Base-by-base conservation (phyloP, 2,113 vertebrate species). In the Neogobius melanostomus region DNA sequence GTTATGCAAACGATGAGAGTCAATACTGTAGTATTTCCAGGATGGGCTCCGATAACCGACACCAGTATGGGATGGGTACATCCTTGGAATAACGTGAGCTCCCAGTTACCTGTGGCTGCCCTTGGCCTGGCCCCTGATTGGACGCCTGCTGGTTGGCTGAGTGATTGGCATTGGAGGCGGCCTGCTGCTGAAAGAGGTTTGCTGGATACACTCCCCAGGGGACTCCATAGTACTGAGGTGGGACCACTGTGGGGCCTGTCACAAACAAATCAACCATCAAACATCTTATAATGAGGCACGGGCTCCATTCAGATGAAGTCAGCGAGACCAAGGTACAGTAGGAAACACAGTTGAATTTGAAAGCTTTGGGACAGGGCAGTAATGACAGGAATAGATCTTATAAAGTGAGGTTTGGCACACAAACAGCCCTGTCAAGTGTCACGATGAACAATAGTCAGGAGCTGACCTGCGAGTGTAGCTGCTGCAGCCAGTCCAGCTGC, bases 131-230 rank as follows among this genome's bases (percentile, higher is more conserved):
- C 69, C 95, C 95, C 90, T 98, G 96, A 79, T 93, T 95, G 79
- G 96, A 94, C 0, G 94, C 93, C 90, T 98, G 97, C 83, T 98
- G 96, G 92, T 92, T 97, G 74, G 89, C 89, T 0, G 89, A 91
- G 79, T 92, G 92, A 90, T 91, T 93, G 75, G 94, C 93, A 82
- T 91, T 94, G 45, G 95, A 95, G 54, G 95, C 95, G 71, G 96
- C 94, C 92, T 97, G 96, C 70, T 98, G 97, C 84, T 98, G 97
- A 91, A 99, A 98, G 86, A 99, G 93, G 88, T 97, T 98, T 83
- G 97, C 97, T 69, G 97, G 97, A 92, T 99, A 99, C 72, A 99
- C 96, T 3, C 97, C 96, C 97, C 97, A 99, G 0, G 97, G 97
- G 80, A 99, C 96, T 3, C 97, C 95, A 0, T 99, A 99, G 93